phyloP scores from a whole-genome alignment of 2,113 vertebrate genomes.

The Marmota monax region DNA sequence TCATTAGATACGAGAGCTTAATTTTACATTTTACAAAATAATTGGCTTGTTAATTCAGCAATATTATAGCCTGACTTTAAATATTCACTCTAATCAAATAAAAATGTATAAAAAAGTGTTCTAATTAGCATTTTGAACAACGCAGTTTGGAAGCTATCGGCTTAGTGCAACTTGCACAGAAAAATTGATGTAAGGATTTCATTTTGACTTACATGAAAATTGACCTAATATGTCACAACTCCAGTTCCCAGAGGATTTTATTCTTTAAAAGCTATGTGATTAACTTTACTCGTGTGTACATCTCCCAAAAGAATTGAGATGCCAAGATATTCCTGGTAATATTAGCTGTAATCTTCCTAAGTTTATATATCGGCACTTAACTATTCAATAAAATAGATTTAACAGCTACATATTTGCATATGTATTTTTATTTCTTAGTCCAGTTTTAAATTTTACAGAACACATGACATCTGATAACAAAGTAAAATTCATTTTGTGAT shows the following conservation, averaged over 20 bases:
- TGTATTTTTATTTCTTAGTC: background rate
- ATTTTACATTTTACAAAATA: constrained; percentile 62
- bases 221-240: constrained; percentile 78
- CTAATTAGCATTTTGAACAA: constrained; percentile 57
- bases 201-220: constrained; percentile 68
- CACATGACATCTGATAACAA: background rate
- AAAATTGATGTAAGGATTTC: constrained; percentile 69
- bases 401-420: constrained; percentile 24
- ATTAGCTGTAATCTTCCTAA: background rate
- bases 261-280: constrained; percentile 70
- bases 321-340: constrained; percentile 16
- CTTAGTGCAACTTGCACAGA: constrained; percentile 59
- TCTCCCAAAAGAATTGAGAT: constrained; percentile 35
- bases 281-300: constrained; percentile 47
- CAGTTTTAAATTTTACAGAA: background rate
- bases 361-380: background rate
- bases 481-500: constrained; percentile 2
- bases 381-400: background rate
- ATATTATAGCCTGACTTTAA: constrained; percentile 57
- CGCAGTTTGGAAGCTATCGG: constrained; percentile 52
- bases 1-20: constrained; percentile 19
- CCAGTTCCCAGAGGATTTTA: constrained; percentile 63
- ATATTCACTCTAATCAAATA: constrained; percentile 55
- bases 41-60: constrained; percentile 49
- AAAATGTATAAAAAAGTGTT: constrained; percentile 61